phyloP scores from a whole-genome alignment of 2,797 vertebrate genomes.

The Rallus crepitans region DNA sequence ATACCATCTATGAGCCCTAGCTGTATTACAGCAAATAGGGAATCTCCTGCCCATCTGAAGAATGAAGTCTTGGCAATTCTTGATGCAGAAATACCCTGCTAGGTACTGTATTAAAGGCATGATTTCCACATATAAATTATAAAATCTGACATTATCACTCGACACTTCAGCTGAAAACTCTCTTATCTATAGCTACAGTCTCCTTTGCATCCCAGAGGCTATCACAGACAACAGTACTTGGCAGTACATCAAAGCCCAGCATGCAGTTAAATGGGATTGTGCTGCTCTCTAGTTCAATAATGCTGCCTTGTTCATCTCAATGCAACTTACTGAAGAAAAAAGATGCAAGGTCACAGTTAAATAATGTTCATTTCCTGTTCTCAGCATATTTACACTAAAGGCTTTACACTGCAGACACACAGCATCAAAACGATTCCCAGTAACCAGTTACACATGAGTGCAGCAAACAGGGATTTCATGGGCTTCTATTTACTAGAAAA shows the following conservation, averaged over 20 bases:
- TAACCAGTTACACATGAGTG: rapidly evolving
- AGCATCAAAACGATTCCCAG: background rate
- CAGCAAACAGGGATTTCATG: background rate
- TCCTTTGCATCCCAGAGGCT: conserved; percentile 39
- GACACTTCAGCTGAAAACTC: background rate
- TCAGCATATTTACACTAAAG: conserved; percentile 10
- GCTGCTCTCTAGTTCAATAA: conserved; percentile 29
- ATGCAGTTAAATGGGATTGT: background rate
- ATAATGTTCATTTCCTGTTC: conserved; percentile 32
- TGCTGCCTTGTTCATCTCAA: conserved; percentile 27
- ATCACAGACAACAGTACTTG: conserved; percentile 41
- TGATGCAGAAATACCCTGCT: background rate
- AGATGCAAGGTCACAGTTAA: conserved; percentile 54
- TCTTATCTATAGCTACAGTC: conserved; percentile 34
- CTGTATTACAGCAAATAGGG: background rate
- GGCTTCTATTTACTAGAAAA: background rate
- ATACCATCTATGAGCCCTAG: background rate
- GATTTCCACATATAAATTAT: background rate
- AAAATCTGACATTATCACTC: conserved; percentile 17
- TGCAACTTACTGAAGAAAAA: conserved; percentile 35
- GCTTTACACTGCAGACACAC: background rate
- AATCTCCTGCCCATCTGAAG: background rate
- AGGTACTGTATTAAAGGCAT: background rate
- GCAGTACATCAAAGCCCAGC: conserved; percentile 49
- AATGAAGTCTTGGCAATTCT: background rate